A percentile compares a stretch with the other conserved stretches of the same genome.
Conservation (phyloP, 2,113 vertebrate genomes). For the Ptilorrhoa leucosticta region DNA sequence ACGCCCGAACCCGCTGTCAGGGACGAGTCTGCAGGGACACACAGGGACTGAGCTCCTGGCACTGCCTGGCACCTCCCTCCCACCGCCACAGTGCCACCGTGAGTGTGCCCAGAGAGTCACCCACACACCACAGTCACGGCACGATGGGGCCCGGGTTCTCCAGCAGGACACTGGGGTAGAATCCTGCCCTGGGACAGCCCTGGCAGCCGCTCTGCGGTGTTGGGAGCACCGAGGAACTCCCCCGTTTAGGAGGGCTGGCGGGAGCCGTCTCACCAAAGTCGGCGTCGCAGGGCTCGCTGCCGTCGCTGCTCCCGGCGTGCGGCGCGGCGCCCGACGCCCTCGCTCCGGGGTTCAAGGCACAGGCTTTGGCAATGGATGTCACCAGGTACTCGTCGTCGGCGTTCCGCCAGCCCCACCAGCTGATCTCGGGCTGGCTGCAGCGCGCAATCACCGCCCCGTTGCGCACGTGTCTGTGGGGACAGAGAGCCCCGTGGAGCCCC, state of each 20-base stretch:
- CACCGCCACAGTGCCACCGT: accelerated
- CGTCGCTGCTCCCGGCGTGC: conserved; percentile 71
- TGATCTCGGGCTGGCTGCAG: conserved; percentile 98
- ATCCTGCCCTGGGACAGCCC: neutral
- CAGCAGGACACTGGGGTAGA: accelerated
- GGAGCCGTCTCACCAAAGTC: conserved; percentile 85
- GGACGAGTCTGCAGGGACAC: conserved; percentile 83
- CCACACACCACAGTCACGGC: accelerated
- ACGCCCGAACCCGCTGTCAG: conserved; percentile 83
- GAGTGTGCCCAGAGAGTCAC: accelerated
- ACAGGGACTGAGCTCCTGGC: neutral
- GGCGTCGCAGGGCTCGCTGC: conserved; percentile 83
- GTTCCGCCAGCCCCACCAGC: conserved; percentile 99
- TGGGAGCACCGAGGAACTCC: accelerated
- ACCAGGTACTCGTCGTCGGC: conserved; percentile 96
- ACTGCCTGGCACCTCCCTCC: neutral
- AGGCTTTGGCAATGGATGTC: conserved; percentile 95
- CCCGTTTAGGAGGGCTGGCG: accelerated
- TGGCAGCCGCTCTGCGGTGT: accelerated
- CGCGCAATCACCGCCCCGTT: conserved; percentile 93
- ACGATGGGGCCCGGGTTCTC: accelerated
- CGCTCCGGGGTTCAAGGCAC: conserved; percentile 83
- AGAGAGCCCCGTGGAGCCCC: neutral
- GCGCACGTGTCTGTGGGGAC: conserved; percentile 81
- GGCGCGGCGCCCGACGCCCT: conserved; percentile 27